Base-by-base conservation (phyloP, 2,888 invertebrate genomes). In the Neoitamus cyanurus region DNA sequence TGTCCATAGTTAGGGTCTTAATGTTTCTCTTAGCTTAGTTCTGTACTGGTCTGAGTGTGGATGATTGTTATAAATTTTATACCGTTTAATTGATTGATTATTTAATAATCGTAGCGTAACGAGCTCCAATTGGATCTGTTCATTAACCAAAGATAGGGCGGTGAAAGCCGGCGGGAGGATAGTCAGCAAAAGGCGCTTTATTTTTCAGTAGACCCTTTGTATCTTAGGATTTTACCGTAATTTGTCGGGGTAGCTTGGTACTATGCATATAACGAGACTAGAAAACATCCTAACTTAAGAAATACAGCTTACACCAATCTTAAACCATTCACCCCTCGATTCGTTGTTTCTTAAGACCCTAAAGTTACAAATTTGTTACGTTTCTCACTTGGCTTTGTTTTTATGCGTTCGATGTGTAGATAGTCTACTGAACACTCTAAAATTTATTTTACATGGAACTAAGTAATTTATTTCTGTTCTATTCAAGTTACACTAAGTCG, bases 11-110 rank as follows among this genome's bases (percentile, higher is more conserved):
- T 3, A 30, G 31, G 30, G 31, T 78, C 31, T 77, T 48, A 78
- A 78, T 78, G 48, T 78, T 78, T 78, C 28, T 31, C 28, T 31
- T 78, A 78, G 78, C 28, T 78, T 78, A 78, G 78, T 78, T 78
- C 31, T 73, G 3, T 75, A 25, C 42, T 75, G 42, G 75, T 75
- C 75, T 75, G 42, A 75, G 75, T 37, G 42, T 75, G 42, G 28
- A 75, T 75, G 42, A 20, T 78, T 78, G 78, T 78, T 78, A 46
- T 31, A 78, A 69, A 82, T 82, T 82, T 82, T 82, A 82, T 82
- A 82, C 82, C 69, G 69, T 69, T 82, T 80, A 28, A 31, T 58
- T 58, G 58, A 58, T 69, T 36, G 37, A 69, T 82, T 37, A 69
- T 68, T 36, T 68, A 69, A 82, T 69, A 82, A 69, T 34, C 15